Base-by-base conservation (phyloP, 1,140 invertebrate species). In the Hylaeus volcanicus region DNA sequence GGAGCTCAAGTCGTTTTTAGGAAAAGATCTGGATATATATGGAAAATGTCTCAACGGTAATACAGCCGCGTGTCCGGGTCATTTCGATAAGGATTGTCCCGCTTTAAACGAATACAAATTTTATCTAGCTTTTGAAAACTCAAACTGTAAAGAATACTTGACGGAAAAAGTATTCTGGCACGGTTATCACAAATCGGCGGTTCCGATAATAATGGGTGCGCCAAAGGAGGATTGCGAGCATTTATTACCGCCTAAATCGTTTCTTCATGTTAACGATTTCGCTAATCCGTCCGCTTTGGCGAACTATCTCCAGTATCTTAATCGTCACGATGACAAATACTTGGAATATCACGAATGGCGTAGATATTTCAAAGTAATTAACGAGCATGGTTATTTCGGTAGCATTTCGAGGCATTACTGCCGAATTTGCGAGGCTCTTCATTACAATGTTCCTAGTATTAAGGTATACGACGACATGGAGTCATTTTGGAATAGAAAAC, bases 71-170 rank as follows among this genome's bases (percentile, higher is more conserved):
- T 96, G 96, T 87, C 94, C 95, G 0, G 95, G 95, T 26, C 94
- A 96, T 85, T 95, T 96, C 74, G 89, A 81, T 69, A 83, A 80
- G 0, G 95, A 96, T 82, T 97, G 96, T 82, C 83, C 90, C 1
- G 68, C 90, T 14, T 89, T 96, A 9, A 85, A 93, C 2, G 68
- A 92, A 0, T 97, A 97, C 89, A 94, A 96, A 82, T 97, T 97
- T 89, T 97, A 97, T 88, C 89, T 97, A 48, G 94, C 96, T 0
- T 96, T 97, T 78, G 97, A 97, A 92, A 97, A 97, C 87, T 95
- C 95, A 0, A 94, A 95, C 78, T 97, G 96, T 79, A 90, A 91
- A n/a, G 95, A 96, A 84, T 97, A 96, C 84, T 88, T 96, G 41
- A 96, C 96, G 0, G 96, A 97, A 86, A 96, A 96, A 87, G 88